Conservation (phyloP, 92 coral and sea anemone genomes). For the Muricea muricata region DNA sequence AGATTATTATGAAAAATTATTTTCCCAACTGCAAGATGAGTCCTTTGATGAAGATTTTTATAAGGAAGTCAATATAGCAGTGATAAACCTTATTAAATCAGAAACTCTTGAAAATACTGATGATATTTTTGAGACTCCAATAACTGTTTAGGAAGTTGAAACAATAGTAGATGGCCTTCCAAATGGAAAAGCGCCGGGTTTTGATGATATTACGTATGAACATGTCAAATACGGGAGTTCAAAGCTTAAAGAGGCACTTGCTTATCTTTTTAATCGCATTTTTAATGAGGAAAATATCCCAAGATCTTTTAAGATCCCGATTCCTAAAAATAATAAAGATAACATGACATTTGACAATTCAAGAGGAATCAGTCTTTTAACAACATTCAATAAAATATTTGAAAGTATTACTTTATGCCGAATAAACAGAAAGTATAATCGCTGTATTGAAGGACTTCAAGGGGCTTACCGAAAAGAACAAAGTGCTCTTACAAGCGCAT, state of each 20-base stretch:
- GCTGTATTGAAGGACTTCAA: neutral
- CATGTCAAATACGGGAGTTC: neutral
- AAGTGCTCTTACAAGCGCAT: neutral
- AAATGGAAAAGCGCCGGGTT: neutral
- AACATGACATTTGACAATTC: neutral
- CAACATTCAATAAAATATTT: neutral
- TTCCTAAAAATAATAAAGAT: neutral
- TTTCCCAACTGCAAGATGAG: no score
- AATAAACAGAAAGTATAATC: neutral
- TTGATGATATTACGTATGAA: neutral
- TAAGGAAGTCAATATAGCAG: no score
- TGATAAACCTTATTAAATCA: no score
- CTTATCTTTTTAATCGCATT: neutral
- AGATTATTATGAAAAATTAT: no score
- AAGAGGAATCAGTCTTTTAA: neutral
- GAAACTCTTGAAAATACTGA: no score
- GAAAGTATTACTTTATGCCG: neutral
- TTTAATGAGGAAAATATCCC: neutral
- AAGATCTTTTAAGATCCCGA: neutral
- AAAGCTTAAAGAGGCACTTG: neutral
- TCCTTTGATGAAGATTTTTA: no score
- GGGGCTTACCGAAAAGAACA: neutral
- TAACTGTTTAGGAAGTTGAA: no score
- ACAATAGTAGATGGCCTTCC: neutral
- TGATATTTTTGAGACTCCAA: no score